These are phyloP conservation scores for Baryphthengus martii DNA, from an alignment of 2,113 vertebrate species.

Conservation along the genomic window DNA sequence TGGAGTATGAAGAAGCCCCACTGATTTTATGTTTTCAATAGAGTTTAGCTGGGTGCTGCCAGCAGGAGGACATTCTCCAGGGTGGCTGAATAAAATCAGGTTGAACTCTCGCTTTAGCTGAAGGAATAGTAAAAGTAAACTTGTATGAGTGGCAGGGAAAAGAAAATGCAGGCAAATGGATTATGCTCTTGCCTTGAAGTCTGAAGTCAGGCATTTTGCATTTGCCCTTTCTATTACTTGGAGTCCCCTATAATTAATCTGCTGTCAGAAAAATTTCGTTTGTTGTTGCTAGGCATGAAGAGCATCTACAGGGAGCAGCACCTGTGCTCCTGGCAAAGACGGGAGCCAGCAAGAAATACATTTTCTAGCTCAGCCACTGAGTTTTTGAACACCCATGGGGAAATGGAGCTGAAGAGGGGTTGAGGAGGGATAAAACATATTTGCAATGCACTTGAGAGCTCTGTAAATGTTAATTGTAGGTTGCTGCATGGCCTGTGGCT, in stretches of 20 bases:
- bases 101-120: neutral
- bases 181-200: neutral
- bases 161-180: neutral
- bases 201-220: neutral
- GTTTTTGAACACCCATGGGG: neutral
- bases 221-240: neutral
- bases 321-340: neutral
- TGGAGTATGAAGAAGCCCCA: neutral
- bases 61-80: neutral
- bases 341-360: neutral
- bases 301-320: neutral
- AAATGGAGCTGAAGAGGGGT: neutral
- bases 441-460: neutral
- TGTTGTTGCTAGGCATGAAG: neutral
- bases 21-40: neutral
- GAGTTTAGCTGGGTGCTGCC: neutral
- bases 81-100: neutral
- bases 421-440: neutral
- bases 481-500: neutral
- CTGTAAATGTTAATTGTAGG: neutral
- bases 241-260: neutral
- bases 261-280: neutral
- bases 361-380: neutral
- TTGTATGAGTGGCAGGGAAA: neutral
- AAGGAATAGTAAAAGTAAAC: neutral